Percentiles rank a stretch among this genome's conserved stretches.
Conservation (phyloP, 1,140 invertebrate species). For the Belonocnema kinseyi region DNA sequence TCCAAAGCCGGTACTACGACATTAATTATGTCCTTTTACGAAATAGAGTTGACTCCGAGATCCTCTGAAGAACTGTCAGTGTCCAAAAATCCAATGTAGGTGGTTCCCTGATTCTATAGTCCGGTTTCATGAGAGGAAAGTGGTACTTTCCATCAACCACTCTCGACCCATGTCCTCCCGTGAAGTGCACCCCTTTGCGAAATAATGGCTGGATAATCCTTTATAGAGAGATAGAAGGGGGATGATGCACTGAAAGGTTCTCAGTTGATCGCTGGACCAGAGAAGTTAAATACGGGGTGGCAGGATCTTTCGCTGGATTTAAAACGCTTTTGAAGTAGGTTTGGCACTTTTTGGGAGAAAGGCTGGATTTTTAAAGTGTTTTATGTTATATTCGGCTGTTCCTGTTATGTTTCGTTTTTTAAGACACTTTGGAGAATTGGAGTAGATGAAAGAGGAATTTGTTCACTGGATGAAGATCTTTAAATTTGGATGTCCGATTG, state of each 20-base stretch:
- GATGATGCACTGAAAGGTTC: not conserved
- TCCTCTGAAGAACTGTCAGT: slow-evolving; percentile 12
- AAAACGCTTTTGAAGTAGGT: no score
- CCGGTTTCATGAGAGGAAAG: not conserved
- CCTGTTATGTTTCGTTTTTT: no score
- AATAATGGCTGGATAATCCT: slow-evolving; percentile 1
- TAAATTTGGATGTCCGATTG: no score
- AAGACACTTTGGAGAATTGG: no score
- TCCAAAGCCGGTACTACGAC: slow-evolving; percentile 50
- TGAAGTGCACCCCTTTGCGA: not conserved
- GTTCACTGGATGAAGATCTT: no score
- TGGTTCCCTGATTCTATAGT: not conserved
- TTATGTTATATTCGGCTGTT: no score
- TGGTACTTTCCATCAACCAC: slow-evolving; percentile 2
- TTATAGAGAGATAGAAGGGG: not conserved
- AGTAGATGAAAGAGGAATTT: no score
- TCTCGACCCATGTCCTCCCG: not conserved
- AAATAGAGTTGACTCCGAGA: not conserved
- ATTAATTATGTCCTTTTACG: slow-evolving; percentile 60
- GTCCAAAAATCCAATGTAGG: not conserved
- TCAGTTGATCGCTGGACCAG: not conserved
- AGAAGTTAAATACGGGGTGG: not conserved
- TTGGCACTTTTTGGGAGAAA: no score
- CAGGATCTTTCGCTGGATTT: no score
- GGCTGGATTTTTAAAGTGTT: no score